Conservation (phyloP, 2,797 vertebrate genomes). For the Gobionotothen gibberifrons region DNA sequence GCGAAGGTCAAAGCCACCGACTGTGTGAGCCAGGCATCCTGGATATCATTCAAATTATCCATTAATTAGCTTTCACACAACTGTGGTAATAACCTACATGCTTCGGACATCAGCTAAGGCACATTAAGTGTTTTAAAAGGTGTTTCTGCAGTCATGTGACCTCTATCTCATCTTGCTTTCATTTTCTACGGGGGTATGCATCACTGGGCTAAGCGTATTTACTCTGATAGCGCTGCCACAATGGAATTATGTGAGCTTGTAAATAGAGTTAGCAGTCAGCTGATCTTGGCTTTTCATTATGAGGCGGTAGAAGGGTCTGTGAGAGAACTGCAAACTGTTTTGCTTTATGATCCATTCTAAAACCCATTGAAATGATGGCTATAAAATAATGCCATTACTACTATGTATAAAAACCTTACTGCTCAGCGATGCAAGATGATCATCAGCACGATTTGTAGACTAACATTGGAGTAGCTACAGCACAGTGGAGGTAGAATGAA, state of each 20-base stretch:
- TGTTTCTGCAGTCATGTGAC: constrained; percentile 85
- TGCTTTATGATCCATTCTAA: constrained; percentile 96
- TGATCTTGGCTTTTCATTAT: constrained; percentile 86
- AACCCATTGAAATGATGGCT: constrained; percentile 93
- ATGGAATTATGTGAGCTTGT: constrained; percentile 86
- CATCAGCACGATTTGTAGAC: constrained; percentile 87
- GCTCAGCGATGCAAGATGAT: constrained; percentile 92
- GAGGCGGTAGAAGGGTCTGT: constrained; percentile 52
- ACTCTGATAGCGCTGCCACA: constrained; percentile 80
- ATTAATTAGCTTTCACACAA: constrained; percentile 89
- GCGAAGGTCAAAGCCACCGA: constrained; percentile 88
- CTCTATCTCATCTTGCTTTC: constrained; percentile 83
- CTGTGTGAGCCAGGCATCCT: constrained; percentile 82
- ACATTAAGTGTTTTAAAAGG: constrained; percentile 90
- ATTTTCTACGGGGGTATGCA: constrained; percentile 79
- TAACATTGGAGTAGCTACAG: constrained; percentile 63
- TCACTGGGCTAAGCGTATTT: constrained; percentile 79
- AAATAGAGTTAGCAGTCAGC: constrained; percentile 91
- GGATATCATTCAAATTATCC: constrained; percentile 90
- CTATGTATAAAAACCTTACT: constrained; percentile 90
- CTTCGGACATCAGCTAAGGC: constrained; percentile 86
- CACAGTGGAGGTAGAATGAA: constrained; percentile 57
- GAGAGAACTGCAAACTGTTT: constrained; percentile 86
- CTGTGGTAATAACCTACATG: constrained; percentile 86
- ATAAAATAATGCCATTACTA: constrained; percentile 97